Percentiles rank a stretch among this genome's conserved stretches.
Evolutionary conservation across 2,113 vertebrate species (phyloP).

Genomic region (Melospiza melodia): DNA sequence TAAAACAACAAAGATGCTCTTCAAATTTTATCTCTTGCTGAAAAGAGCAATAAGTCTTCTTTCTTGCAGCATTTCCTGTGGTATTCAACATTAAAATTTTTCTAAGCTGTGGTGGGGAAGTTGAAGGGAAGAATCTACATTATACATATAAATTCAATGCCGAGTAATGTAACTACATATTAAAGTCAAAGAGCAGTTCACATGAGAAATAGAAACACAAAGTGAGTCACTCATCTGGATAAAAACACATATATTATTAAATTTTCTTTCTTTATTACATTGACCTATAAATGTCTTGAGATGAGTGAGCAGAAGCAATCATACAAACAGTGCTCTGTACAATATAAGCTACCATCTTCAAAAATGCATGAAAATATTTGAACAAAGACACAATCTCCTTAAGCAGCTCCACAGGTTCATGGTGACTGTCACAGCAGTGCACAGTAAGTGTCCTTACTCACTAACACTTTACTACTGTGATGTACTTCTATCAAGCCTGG

Average conservation of each 20-base stretch:
- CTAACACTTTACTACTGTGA: background rate
- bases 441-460: background rate
- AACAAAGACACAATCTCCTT: slow-evolving; percentile 27
- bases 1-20: background rate
- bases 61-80: slow-evolving; percentile 10
- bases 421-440: background rate
- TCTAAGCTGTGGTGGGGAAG: slow-evolving; percentile 37
- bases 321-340: slow-evolving; percentile 1
- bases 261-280: slow-evolving; percentile 64
- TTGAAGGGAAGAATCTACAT: slow-evolving; percentile 40
- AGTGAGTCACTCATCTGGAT: slow-evolving; percentile 61
- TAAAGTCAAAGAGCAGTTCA: slow-evolving; percentile 62
- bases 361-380: slow-evolving; percentile 58
- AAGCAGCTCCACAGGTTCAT: background rate
- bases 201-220: slow-evolving; percentile 59
- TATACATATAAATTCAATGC: slow-evolving; percentile 52
- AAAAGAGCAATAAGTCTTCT: slow-evolving; percentile 3
- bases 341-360: background rate
- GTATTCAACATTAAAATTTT: slow-evolving; percentile 37
- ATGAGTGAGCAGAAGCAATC: slow-evolving; percentile 55
- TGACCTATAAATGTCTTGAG: slow-evolving; percentile 56
- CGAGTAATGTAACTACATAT: slow-evolving; percentile 49
- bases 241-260: slow-evolving; percentile 67
- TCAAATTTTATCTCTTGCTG: slow-evolving; percentile 14
- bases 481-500: background rate